A percentile compares a stretch with the other conserved stretches of the same genome.
Conservation (phyloP, 2,113 vertebrate genomes). For the Strix uralensis region DNA sequence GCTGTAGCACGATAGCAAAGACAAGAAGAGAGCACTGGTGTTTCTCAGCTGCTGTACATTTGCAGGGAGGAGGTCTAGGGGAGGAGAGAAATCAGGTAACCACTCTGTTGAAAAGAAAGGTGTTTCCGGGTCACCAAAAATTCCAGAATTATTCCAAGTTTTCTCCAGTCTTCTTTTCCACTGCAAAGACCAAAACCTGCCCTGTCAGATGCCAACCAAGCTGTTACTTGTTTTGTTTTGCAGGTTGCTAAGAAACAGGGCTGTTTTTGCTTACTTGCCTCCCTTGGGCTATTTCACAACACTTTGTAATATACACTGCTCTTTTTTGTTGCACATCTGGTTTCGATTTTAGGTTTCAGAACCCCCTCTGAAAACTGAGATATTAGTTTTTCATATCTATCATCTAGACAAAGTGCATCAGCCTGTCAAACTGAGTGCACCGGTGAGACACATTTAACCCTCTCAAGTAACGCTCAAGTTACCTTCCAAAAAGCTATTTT, state of each 20-base stretch:
- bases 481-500: conserved; percentile 10
- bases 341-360: conserved; percentile 78
- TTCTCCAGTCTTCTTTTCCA: conserved; percentile 58
- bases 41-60: neutral
- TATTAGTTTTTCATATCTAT: conserved; percentile 69
- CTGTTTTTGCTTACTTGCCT: conserved; percentile 85
- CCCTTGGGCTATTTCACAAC: conserved; percentile 83
- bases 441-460: conserved; percentile 52
- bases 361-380: conserved; percentile 67
- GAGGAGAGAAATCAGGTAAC: conserved; percentile 20
- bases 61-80: neutral
- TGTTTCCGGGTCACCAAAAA: conserved; percentile 37
- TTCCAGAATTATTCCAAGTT: conserved; percentile 18
- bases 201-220: conserved; percentile 67
- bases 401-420: conserved; percentile 64
- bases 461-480: conserved; percentile 23
- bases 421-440: conserved; percentile 35
- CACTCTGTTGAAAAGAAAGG: neutral
- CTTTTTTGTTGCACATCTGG: conserved; percentile 79
- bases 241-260: conserved; percentile 75
- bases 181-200: conserved; percentile 63
- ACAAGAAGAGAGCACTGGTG: neutral
- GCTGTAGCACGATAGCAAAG: neutral
- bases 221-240: conserved; percentile 79
- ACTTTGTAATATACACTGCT: conserved; percentile 74